A percentile compares a stretch with the other conserved stretches of the same genome.
These are phyloP conservation scores for Hirtodrosophila alboralis DNA, from an alignment of 2,888 invertebrate genomes.

Conservation along the genomic window DNA sequence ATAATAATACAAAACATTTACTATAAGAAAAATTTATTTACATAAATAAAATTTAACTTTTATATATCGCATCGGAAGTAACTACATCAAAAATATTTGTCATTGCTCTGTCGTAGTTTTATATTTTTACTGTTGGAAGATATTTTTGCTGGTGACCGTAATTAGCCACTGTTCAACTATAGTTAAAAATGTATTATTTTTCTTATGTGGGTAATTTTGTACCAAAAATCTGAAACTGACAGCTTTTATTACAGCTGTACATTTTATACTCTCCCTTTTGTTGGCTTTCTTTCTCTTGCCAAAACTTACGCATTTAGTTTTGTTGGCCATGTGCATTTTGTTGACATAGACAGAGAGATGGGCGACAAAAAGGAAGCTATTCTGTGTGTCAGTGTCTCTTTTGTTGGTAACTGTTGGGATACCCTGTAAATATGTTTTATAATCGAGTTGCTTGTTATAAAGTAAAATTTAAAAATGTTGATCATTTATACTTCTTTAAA, in stretches of 20 bases:
- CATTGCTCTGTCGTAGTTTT: too few species aligned
- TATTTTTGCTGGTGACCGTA: too few species aligned
- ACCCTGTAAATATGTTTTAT: slow-evolving; percentile 18
- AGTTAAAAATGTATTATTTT: neutral
- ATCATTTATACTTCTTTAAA: too few species aligned
- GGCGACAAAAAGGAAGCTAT: slow-evolving; percentile 35
- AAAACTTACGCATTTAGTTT: slow-evolving; percentile 54
- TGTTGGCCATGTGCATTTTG: slow-evolving; percentile 27
- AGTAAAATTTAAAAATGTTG: too few species aligned
- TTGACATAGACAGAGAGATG: slow-evolving; percentile 41
- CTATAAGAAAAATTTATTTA: too few species aligned
- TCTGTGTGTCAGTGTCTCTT: slow-evolving; percentile 16
- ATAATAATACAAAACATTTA: too few species aligned
- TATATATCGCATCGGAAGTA: too few species aligned
- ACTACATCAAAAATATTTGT: too few species aligned
- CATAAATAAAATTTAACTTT: too few species aligned
- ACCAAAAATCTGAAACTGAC: slow-evolving; percentile 21
- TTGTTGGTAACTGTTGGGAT: slow-evolving; percentile 8
- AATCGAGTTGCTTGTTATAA: neutral
- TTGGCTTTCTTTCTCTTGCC: slow-evolving; percentile 7
- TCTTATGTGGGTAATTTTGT: neutral
- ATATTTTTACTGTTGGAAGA: too few species aligned
- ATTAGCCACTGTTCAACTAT: neutral
- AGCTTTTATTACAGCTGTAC: slow-evolving; percentile 29
- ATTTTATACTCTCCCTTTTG: slow-evolving; percentile 20